Percentiles rank a stretch among this genome's conserved stretches.
Conservation (phyloP, 1,140 invertebrate species). For the Drosophila ohnishii region DNA sequence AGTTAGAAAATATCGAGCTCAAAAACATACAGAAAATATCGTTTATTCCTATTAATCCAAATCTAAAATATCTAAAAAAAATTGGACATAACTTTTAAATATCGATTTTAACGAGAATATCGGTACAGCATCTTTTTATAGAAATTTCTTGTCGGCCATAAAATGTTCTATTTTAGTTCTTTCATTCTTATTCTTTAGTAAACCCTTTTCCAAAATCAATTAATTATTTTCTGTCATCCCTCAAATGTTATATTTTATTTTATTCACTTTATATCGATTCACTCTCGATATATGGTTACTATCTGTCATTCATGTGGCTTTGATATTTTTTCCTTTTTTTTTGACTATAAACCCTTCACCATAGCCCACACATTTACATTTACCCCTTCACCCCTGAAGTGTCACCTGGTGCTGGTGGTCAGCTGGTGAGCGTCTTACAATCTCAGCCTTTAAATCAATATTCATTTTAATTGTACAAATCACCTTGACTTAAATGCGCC, state of each 20-base stretch:
- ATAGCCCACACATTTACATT: constrained; percentile 22
- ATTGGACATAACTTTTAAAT: too few relatives aligned
- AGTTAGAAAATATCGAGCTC: too few relatives aligned
- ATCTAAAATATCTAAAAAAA: too few relatives aligned
- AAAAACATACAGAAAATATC: too few relatives aligned
- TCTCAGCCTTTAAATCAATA: constrained; percentile 76
- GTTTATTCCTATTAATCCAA: too few relatives aligned
- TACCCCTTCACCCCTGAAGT: constrained; percentile 24
- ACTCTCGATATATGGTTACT: neutral
- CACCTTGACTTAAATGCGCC: constrained; percentile 77
- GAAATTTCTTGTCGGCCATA: too few relatives aligned
- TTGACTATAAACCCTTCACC: constrained; percentile 21
- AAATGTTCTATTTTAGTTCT: too few relatives aligned
- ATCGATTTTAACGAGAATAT: too few relatives aligned
- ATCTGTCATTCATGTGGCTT: neutral
- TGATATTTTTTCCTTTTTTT: neutral
- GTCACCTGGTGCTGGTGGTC: constrained; percentile 15
- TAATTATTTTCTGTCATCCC: too few relatives aligned
- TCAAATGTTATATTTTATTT: neutral
- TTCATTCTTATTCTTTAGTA: too few relatives aligned
- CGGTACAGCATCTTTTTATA: too few relatives aligned
- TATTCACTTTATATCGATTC: neutral
- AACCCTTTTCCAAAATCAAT: too few relatives aligned
- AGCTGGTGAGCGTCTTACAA: constrained; percentile 34
- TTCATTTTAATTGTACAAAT: constrained; percentile 81